These are phyloP conservation scores for Melanotaenia pygmaea DNA, from an alignment of 2,797 vertebrate genomes.

Conservation along the genomic window DNA sequence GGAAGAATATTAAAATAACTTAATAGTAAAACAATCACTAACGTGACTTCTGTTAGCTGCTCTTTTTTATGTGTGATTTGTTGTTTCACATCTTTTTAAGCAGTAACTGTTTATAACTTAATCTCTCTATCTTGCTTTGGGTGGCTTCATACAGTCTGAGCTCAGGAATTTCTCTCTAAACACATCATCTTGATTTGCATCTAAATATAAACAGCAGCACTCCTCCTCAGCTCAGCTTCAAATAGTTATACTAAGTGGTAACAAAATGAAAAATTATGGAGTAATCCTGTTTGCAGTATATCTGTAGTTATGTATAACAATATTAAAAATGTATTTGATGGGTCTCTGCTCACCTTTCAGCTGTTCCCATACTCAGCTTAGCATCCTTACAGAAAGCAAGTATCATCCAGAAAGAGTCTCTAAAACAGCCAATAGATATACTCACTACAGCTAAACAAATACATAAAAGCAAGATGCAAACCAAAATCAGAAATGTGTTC, in stretches of 20 bases:
- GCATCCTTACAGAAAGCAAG: conserved; percentile 66
- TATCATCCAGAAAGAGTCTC: conserved; percentile 36
- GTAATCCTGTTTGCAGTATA: conserved; percentile 1
- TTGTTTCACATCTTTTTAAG: conserved; percentile 27
- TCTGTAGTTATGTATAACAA: not conserved
- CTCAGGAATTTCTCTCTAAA: conserved; percentile 54
- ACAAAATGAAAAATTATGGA: not conserved
- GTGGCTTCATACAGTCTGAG: conserved; percentile 53
- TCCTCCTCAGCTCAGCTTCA: conserved; percentile 24
- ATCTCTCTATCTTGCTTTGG: conserved; percentile 15
- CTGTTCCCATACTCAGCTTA: conserved; percentile 80
- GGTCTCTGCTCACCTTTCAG: conserved; percentile 81
- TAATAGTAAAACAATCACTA: conserved; percentile 9
- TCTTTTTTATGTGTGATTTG: conserved; percentile 19
- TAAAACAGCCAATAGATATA: conserved; percentile 26
- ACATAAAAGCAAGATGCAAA: conserved; percentile 32
- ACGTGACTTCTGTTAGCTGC: conserved; percentile 4
- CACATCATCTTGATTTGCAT: conserved; percentile 47
- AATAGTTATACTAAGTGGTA: conserved; percentile 3
- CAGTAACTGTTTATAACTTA: not conserved
- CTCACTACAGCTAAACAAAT: conserved; percentile 12
- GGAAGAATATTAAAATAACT: conserved; percentile 12
- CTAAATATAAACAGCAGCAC: conserved; percentile 28
- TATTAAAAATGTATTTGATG: conserved; percentile 9
- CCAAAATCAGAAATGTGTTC: not conserved